Evolutionary conservation across 2,797 vertebrate genomes (phyloP), one percentile per base, ranked within the genome.

Genomic region (Melanotaenia trifasciata): DNA sequence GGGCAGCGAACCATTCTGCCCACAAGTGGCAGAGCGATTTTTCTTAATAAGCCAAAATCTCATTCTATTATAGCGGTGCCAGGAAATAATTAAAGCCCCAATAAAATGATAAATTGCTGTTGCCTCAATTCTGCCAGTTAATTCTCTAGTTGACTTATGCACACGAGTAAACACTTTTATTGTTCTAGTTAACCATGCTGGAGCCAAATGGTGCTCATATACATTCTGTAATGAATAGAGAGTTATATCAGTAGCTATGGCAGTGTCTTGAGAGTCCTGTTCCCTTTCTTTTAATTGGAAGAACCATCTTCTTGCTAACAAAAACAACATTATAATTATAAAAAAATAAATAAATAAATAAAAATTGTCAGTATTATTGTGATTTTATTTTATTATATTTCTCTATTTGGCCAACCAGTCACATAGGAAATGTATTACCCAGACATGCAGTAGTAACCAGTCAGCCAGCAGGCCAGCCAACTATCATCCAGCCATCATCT

Each of bases 401-500:
- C 12, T 35, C n/a, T 26, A 1, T 32, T 18, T 30, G 10, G 0
- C 65, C 50, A 54, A 76, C 69, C 60, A 45, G 74, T 66, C 67
- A 72, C 18, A 54, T 62, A 53, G 22, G 50, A 32, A 71, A 60
- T 47, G 45, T 38, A 30, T 58, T 64, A 36, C 32, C 63, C 70
- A 67, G 67, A 59, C 68, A 60, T 62, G 51, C 70, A 76, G 74
- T 51, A 35, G 54, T 45, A 74, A 63, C 69, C 73, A 76, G 66
- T 79, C 79, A 84, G 53, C 67, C 51, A 70, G 59, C 76, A 59
- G 58, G 40, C 67, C 69, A 20, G 51, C 50, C 67, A 60, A 64
- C 63, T 76, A 72, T 80, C 74, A 78, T 70, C 66, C 76, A 30
- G 36, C 53, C 68, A 64, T 87, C 84, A 81, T 80, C 72, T 74